A percentile compares a stretch with the other conserved stretches of the same genome.
phyloP scores from a whole-genome alignment of 23 tunicate species.

The Phallusia fumigata region DNA sequence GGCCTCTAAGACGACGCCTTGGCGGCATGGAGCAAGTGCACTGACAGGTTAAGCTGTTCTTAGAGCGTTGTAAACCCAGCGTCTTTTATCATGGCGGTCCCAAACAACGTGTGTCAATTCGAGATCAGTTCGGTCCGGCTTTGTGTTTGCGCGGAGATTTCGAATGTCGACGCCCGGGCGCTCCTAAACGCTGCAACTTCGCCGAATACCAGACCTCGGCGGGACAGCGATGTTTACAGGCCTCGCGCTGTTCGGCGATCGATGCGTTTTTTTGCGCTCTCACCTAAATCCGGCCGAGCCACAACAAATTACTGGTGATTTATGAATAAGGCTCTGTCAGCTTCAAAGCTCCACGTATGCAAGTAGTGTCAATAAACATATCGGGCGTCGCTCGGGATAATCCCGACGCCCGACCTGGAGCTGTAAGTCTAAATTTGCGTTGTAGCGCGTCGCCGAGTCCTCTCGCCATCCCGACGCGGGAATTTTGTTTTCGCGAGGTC shows the following conservation, averaged over 20 bases:
- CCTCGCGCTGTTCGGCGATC: neutral
- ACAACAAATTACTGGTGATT: neutral
- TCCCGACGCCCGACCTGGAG: neutral
- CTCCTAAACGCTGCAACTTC: neutral
- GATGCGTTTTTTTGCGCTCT: neutral
- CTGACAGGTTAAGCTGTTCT: slow-evolving; percentile 9
- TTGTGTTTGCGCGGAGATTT: neutral
- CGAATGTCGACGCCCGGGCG: neutral
- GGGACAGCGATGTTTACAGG: neutral
- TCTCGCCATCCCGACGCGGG: too few species aligned
- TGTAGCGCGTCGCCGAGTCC: too few species aligned
- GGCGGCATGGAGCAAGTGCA: neutral
- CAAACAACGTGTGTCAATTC: neutral
- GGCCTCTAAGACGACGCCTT: neutral
- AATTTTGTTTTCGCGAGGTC: too few species aligned
- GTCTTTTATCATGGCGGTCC: neutral
- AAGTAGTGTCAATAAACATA: slow-evolving; percentile 23
- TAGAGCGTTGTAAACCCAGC: neutral
- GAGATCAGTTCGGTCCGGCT: neutral
- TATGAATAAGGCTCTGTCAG: neutral
- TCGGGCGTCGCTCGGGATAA: slow-evolving; percentile 25
- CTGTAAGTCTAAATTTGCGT: too few species aligned
- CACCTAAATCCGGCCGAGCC: neutral
- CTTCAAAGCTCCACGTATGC: slow-evolving; percentile 12
- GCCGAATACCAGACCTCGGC: neutral